These are phyloP conservation scores for Lutjanus erythropterus DNA, from an alignment of 2,113 vertebrate genomes.

Conservation along the genomic window DNA sequence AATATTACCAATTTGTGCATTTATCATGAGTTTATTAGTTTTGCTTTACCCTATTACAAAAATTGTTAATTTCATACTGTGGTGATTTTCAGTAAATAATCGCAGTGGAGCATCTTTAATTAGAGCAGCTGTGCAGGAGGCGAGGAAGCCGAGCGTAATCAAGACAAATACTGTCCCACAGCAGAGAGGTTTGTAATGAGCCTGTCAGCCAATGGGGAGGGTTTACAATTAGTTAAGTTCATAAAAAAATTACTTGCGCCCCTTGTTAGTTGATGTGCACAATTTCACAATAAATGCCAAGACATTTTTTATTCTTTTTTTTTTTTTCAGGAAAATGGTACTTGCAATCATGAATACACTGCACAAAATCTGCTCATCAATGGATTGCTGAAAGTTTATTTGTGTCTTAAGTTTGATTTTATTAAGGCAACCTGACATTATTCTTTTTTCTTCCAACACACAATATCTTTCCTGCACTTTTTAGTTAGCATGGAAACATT, in stretches of 20 bases:
- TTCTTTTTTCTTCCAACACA: background rate
- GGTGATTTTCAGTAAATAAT: constrained; percentile 34
- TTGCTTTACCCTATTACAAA: background rate
- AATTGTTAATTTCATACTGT: constrained; percentile 38
- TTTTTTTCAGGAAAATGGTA: background rate
- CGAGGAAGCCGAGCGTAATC: constrained; percentile 13
- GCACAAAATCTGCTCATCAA: background rate
- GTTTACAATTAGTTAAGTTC: background rate
- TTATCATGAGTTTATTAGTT: background rate
- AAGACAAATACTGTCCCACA: constrained; percentile 34
- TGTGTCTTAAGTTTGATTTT: background rate
- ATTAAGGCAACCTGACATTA: background rate
- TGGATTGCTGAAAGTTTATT: no score
- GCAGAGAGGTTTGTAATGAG: constrained; percentile 1
- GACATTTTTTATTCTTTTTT: background rate
- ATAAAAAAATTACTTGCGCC: constrained; percentile 9
- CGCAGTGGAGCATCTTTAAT: constrained; percentile 48
- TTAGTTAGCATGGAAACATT: no score
- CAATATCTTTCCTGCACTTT: background rate
- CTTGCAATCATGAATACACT: background rate
- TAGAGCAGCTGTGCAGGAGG: constrained; percentile 21
- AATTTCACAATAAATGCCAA: background rate
- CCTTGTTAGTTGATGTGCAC: constrained; percentile 3
- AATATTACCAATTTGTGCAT: constrained; percentile 8
- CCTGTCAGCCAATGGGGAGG: background rate